Conservation (phyloP, 2,113 vertebrate genomes). For the Hippolais icterina region DNA sequence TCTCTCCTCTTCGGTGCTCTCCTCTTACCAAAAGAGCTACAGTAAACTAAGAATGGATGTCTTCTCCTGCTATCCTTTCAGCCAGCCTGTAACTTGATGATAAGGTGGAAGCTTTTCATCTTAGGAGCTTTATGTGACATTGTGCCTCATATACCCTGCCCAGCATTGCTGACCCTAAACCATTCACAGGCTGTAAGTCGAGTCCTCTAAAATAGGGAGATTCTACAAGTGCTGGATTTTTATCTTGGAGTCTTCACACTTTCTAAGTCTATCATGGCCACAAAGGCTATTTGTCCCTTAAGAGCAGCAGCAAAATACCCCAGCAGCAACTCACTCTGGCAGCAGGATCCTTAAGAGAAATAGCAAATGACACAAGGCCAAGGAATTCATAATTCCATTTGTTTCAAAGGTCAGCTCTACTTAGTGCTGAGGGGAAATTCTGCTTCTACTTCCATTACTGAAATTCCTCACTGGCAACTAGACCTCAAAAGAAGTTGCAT, state of each 20-base stretch:
- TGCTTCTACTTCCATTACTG: background rate
- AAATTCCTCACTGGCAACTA: background rate
- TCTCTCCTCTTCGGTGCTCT: background rate
- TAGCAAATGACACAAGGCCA: background rate
- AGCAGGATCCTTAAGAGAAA: background rate
- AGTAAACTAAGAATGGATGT: background rate
- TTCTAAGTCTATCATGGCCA: background rate
- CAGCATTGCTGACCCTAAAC: background rate
- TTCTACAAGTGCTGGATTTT: background rate
- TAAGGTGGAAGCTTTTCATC: background rate
- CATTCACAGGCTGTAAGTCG: background rate
- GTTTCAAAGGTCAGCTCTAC: constrained; percentile 32
- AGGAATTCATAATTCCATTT: constrained; percentile 1
- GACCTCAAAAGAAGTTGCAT: background rate
- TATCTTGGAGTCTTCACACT: background rate
- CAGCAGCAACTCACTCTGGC: background rate
- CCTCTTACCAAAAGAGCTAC: fast-evolving
- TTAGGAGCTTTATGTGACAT: background rate
- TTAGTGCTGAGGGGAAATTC: constrained; percentile 9
- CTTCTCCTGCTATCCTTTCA: background rate
- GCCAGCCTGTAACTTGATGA: background rate
- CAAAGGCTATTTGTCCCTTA: background rate
- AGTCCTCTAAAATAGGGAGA: background rate
- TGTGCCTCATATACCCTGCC: background rate
- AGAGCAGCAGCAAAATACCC: background rate